Evolutionary conservation across 1,140 invertebrate genomes (phyloP), one percentile per base, ranked within the genome.

Genomic region (Diorhabda carinulata): DNA sequence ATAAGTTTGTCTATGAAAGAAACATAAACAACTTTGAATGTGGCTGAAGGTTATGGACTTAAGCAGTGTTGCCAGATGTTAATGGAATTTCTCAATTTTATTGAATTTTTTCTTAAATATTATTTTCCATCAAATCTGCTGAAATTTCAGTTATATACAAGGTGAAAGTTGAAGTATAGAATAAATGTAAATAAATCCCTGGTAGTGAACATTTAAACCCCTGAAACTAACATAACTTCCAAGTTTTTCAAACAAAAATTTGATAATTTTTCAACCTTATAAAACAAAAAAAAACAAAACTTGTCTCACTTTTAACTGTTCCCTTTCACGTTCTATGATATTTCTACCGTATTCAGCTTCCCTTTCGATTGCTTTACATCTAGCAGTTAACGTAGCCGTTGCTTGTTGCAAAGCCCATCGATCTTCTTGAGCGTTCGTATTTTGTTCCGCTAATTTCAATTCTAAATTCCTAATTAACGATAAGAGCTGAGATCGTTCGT

Each of bases 401-500:
- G 79, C 76, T 74, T 81, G 78, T 68, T 81, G 79, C 40, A 80
- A 70, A 3, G 79, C 76, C 76, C 78, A 79, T 44, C 80, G 59
- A 70, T 81, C 79, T 66, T 81, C 80, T 41, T 76, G 72, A 72
- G 80, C 70, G 77, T 81, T 65, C 74, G 82, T 42, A 78, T 67
- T 66, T 77, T 81, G 64, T 73, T 80, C 74, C 75, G 74, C 74
- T 45, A 81, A 69, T 74, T 84, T 84, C 5, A 77, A 69, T 70
- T 85, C 84, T 42, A 85, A 70, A 3, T 77, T 84, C 65, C 80
- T 74, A 0, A 85, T 80, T 9, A 85, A 67, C 3, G 79, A 77
- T 74, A 85, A 78, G 0, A 85, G 77, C n/a, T 83, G 80, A 3
- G 81, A 74, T 71, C 84, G 77, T 72, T 85, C 84, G 6, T 74